Base-by-base conservation (phyloP, 1,140 invertebrate species). In the Odontomachus brunneus region DNA sequence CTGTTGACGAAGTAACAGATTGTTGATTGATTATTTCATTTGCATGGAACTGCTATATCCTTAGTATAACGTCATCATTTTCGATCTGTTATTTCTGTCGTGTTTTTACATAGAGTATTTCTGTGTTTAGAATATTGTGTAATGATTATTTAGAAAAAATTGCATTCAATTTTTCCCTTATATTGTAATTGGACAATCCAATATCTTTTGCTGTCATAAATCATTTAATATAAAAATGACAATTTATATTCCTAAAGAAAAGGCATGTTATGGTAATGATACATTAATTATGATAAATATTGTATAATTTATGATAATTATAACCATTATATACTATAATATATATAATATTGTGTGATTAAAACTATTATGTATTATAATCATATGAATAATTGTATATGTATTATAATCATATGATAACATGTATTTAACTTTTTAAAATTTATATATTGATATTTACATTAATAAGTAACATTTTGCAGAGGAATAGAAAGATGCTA, bases 401-500 rank as follows among this genome's bases (percentile, higher is more conserved):
- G n/a, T n/a, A n/a, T 11, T 44, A 44, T 44, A 44, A 44, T 44
- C 9, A 44, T 44, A 11, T n/a, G n/a, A 44, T 7, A 44, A 44
- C 38, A 44, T 44, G 0, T 7, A 11, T 44, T 44, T n/a, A 17
- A 15, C 19, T 65, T 38, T 11, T 80, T 33, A n/a, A 15, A 4
- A 0, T 44, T 49, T 53, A 22, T 11, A 38, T 59, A 33, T 24
- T 44, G 38, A 81, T n/a, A 22, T 75, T 7, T 67, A 29, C 72
- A 22, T 67, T 22, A 67, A 44, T 12, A 11, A 51, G 17, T 4
- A 57, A 55, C 83, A 49, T 86, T 51, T 24, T 74, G 9, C 17
- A 87, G 85, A 87, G 24, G 59, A 71, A 59, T 87, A 84, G 74
- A 80, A 90, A 90, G 74, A 90, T 91, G 90, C 88, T 87, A 93